Evolutionary conservation across 2,113 vertebrate genomes (phyloP), one percentile per base, ranked within the genome.

Genomic region (Puffinus mauretanicus): DNA sequence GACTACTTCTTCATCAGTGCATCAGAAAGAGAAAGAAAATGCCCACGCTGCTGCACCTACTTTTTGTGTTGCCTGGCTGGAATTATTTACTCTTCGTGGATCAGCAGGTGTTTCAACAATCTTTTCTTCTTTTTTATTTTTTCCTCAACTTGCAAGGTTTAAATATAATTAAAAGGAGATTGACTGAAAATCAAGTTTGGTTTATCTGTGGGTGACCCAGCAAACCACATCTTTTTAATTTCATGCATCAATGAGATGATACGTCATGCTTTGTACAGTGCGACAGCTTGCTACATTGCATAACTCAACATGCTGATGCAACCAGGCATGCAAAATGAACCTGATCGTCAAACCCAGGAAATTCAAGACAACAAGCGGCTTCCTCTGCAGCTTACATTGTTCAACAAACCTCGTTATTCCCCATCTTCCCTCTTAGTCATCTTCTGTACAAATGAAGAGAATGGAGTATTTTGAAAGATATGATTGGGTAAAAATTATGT

Each of bases 221-320:
- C 97, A 98, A 98, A 97, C 72, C 97, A 97, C 98, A 98, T 98
- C 97, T 97, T 98, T 98, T 98, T 98, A 98, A 98, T 98, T 98
- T 98, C 98, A 98, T 98, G 98, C 97, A 96, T 97, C 80, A 20
- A 6, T 96, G 96, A 17, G 94, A 95, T 95, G 97, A 97, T 98
- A 96, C 73, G 94, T 97, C 97, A 98, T 95, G 97, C 97, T 97
- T 94, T 94, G 97, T 97, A 93, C 91, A 77, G 95, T 8, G 73
- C 27, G 94, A 98, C 98, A 98, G 98, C 97, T 97, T 97, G 98
- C 97, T 98, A 57, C 98, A 93, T 98, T 97, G 97, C 98, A 94
- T 97, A 97, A 97, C 97, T 98, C 97, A 97, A 96, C 93, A 14
- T 82, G 93, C 95, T 86, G 96, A 92, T 94, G 96, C 97, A 97